These are phyloP conservation scores for Coilia nasus DNA, from an alignment of 2,797 vertebrate species.

Conservation along the genomic window DNA sequence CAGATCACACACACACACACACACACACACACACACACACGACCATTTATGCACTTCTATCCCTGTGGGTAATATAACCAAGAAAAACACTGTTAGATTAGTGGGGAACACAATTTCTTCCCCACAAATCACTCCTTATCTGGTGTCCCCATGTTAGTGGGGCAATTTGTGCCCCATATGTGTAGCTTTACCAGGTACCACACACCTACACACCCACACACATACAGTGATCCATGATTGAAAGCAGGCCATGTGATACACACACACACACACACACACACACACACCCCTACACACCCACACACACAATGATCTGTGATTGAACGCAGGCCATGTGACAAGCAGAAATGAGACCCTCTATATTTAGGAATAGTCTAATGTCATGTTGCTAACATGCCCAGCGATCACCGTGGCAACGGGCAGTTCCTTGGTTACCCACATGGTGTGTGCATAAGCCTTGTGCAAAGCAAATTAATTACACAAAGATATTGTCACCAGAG, in stretches of 20 bases:
- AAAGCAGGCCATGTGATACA: too few relatives aligned
- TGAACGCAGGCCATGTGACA: neutral
- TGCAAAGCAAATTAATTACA: neutral
- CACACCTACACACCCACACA: too few relatives aligned
- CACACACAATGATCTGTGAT: neutral
- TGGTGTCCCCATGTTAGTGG: too few relatives aligned
- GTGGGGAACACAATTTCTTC: too few relatives aligned
- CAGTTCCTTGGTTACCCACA: slow-evolving; percentile 43
- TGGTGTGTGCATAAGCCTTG: neutral
- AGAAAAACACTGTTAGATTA: too few relatives aligned
- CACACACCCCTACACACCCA: neutral
- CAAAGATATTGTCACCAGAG: neutral
- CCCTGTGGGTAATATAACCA: too few relatives aligned
- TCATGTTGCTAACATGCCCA: slow-evolving; percentile 32
- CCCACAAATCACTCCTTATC: too few relatives aligned
- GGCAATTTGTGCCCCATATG: too few relatives aligned
- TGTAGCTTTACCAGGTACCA: too few relatives aligned
- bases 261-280: too few relatives aligned
- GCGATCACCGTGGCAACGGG: slow-evolving; percentile 42
- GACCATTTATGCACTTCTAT: too few relatives aligned
- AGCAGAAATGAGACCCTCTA: slow-evolving; percentile 41
- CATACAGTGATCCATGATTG: too few relatives aligned
- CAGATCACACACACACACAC: neutral
- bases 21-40: neutral
- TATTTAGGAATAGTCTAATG: slow-evolving; percentile 49